phyloP scores from a whole-genome alignment of 1,140 invertebrate species.

The Meloidogyne exigua region DNA sequence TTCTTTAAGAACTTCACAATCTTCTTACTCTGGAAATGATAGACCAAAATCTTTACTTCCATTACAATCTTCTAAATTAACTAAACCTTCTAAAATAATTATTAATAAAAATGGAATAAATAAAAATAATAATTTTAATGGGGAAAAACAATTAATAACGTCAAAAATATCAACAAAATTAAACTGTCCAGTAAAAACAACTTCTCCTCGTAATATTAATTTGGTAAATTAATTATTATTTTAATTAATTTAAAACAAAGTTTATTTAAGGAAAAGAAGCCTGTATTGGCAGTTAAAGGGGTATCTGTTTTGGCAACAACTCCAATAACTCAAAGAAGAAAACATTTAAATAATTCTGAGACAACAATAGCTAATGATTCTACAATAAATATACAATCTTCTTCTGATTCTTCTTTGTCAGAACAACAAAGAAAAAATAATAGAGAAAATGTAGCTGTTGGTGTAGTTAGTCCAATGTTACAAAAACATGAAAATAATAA shows the following conservation, averaged over 20 bases:
- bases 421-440: background rate
- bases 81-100: background rate
- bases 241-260: too few species aligned
- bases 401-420: background rate
- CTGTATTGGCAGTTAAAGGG: constrained; percentile 17
- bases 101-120: background rate
- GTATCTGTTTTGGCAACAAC: constrained; percentile 15
- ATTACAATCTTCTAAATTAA: background rate
- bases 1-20: background rate
- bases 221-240: background rate
- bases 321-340: background rate
- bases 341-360: background rate
- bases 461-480: constrained; percentile 26
- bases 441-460: constrained; percentile 9
- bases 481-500: constrained; percentile 6
- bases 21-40: background rate
- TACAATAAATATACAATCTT: background rate
- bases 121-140: background rate
- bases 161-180: constrained; percentile 1
- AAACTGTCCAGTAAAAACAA: background rate
- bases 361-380: background rate
- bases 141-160: constrained; percentile 7
- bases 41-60: background rate
- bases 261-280: constrained; percentile 22
- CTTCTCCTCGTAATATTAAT: background rate